Base-by-base conservation (phyloP, 2,113 vertebrate species). In the Marmota monax region DNA sequence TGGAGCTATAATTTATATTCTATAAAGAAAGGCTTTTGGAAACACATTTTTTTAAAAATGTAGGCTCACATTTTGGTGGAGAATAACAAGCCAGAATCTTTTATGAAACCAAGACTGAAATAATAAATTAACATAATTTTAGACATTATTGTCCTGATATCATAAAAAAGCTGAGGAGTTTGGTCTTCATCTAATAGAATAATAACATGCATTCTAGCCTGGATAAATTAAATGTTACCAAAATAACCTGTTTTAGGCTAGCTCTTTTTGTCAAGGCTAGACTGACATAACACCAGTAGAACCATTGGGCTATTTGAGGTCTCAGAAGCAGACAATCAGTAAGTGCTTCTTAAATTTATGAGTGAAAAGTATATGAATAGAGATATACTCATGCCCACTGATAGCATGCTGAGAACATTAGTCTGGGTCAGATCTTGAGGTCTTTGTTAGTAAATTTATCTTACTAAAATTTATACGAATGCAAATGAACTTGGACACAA, bases 1-100 rank as follows among this genome's bases (percentile, higher is more conserved):
- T 94, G 23, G 73, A 95, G 23, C 74, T 93, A 16, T 93, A 92
- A 93, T 97, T 96, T 96, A 90, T 91, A 89, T 65, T 92, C 77
- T 95, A 11, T 82, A 87, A 87, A 92, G 77, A 90, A 95, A 94
- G 22, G 4, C 67, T 88, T 96, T 76, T 87, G 83, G 88, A 85
- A 94, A n/a, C 17, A 42, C 69, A 16, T 89, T 96, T 95, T 83
- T 12, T 92, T 82, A 39, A 14, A 96, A 65, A 93, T 51, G n/a
- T 82, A 85, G 34, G 39, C 67, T 84, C 22, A 94, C 32, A 42
- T 82, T 93, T 89, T 61, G 9, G 29, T 29, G 32, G 18, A 65
- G 11, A 92, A 85, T 88, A 90, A 37, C 18, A 90, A 88, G 83
- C 7, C 13, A 51, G 67, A 94, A 90, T 95, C 45, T 94, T 88